Base-by-base conservation (phyloP, 1,140 invertebrate species). In the Archegozetes longisetosus region DNA sequence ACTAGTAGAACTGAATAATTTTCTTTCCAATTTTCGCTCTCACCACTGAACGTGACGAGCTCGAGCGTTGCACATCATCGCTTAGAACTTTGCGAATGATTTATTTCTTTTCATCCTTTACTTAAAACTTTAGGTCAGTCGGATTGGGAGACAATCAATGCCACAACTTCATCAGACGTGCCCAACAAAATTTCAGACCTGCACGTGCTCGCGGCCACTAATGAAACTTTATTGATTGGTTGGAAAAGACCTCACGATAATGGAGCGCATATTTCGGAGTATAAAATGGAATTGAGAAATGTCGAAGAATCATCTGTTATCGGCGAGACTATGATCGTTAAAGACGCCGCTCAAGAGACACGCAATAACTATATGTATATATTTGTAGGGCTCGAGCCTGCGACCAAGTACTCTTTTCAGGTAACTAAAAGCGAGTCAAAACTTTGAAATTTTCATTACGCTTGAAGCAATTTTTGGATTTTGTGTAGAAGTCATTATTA, bases 161-260 rank as follows among this genome's bases (percentile, higher is more conserved):
- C 26, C 6, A 40, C 58, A 2, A 55, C 53, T 27, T 58, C 26
- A 23, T 40, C 60, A 53, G 25, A 61, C 60, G 65, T 68, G 26
- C 67, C 67, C 17, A 58, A 62, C 13, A 62, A 62, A 48, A 64
- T 68, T 17, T 57, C 55, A 14, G 58, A 66, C 49, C 59, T 68
- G 17, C 66, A 66, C 53, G 55, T 68, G 48, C 55, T 68, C 49
- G 60, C 67, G 1, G 62, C 61, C 23, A 68, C 66, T n/a, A 68
- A 68, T 53, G 63, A 67, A 50, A 66, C 67, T 2, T 53, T 68
- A 22, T 59, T 68, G 29, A 64, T 68, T 50, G 67, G 66, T 13
- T 68, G 67, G 67, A 53, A 64, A 12, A 29, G 64, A 24, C 66
- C 66, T 12, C 61, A 65, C 26, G 65, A 68, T 55, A 68, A 68